Conservation (phyloP, 2,797 vertebrate species). For the Anableps anableps region DNA sequence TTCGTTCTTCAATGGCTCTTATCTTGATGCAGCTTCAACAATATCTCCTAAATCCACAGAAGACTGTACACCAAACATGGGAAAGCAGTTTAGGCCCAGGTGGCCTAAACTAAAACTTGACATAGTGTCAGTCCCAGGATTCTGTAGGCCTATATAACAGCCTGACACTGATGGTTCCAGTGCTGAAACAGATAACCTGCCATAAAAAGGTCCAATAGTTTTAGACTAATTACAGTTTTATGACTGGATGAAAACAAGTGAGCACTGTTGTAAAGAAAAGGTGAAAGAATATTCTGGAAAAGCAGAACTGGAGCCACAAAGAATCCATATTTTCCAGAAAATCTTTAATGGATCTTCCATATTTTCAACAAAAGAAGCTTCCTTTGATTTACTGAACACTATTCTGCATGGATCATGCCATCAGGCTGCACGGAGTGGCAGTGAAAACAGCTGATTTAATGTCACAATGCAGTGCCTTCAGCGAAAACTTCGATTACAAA, state of each 20-base stretch:
- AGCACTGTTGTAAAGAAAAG: neutral
- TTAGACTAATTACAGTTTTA: neutral
- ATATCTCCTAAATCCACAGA: neutral
- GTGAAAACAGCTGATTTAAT: neutral
- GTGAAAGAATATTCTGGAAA: neutral
- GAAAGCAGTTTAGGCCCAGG: no score
- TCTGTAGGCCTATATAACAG: neutral
- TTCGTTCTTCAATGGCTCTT: neutral
- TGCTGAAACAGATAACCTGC: no score
- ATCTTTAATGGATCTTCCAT: neutral
- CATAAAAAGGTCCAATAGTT: no score
- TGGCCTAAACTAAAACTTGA: neutral
- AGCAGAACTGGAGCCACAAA: neutral
- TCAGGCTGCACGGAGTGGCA: no score
- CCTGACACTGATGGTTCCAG: neutral
- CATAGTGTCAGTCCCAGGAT: neutral
- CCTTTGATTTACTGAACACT: neutral
- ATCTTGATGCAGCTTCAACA: neutral
- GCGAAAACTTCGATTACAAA: no score
- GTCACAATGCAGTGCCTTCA: neutral
- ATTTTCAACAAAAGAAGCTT: neutral
- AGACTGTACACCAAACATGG: no score
- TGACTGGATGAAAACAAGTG: neutral
- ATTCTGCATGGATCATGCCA: neutral
- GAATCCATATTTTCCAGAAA: neutral